Conservation (phyloP, 2,888 invertebrate species). For the Pristionchus fissidentatus region DNA sequence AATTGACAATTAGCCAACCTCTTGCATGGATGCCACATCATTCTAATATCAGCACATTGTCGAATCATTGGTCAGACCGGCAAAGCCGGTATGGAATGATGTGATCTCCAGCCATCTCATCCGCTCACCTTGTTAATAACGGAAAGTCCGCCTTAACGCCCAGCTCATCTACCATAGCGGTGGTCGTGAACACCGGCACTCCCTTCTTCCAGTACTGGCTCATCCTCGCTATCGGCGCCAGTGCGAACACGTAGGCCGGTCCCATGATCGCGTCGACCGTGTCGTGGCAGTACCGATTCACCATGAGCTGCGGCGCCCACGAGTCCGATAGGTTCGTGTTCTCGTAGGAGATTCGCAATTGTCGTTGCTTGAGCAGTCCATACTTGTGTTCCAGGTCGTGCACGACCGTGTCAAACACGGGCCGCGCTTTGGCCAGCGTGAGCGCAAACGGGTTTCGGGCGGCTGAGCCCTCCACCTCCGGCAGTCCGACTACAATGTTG, state of each 20-base stretch:
- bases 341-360: slow-evolving; percentile 64
- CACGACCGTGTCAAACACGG: slow-evolving; percentile 73
- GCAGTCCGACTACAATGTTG: slow-evolving; percentile 72
- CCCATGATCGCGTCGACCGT: slow-evolving; percentile 87
- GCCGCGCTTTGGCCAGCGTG: slow-evolving; percentile 67
- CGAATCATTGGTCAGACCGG: too few relatives aligned
- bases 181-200: slow-evolving; percentile 86
- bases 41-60: too few relatives aligned
- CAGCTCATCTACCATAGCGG: slow-evolving; percentile 86
- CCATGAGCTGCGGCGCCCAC: slow-evolving; percentile 71
- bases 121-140: slow-evolving; percentile 85
- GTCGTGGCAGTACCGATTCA: slow-evolving; percentile 69
- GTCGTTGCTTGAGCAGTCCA: slow-evolving; percentile 57
- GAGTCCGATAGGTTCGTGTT: slow-evolving; percentile 71
- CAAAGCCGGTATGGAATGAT: not conserved
- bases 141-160: slow-evolving; percentile 83
- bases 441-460: slow-evolving; percentile 69
- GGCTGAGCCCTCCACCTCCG: slow-evolving; percentile 61
- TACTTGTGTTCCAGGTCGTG: slow-evolving; percentile 66
- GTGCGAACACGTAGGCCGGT: slow-evolving; percentile 89
- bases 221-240: slow-evolving; percentile 85
- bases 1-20: too few relatives aligned
- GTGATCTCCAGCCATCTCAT: slow-evolving; percentile 54
- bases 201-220: slow-evolving; percentile 78
- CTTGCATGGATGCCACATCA: too few relatives aligned